phyloP scores from a whole-genome alignment of 1,140 invertebrate species.

The Eulimnadia texana region DNA sequence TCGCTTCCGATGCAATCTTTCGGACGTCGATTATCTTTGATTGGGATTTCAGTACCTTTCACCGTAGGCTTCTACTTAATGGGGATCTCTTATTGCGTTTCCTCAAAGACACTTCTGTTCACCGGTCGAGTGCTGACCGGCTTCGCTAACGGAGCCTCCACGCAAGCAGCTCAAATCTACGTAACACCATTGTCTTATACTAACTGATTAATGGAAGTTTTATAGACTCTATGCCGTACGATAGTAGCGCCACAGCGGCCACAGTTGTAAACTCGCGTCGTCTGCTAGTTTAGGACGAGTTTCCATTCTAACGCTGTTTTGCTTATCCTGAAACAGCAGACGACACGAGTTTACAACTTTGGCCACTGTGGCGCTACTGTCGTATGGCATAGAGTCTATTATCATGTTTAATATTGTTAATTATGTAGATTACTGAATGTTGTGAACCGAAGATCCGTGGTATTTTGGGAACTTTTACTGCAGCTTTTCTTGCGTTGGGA shows the following conservation, averaged over 20 bases:
- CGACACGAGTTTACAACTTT: no score
- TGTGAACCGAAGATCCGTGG: conserved; percentile 50
- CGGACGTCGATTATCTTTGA: conserved; percentile 53
- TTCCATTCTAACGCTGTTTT: no score
- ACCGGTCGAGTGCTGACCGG: conserved; percentile 48
- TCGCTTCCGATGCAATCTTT: conserved; percentile 33
- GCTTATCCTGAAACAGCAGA: no score
- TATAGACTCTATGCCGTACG: no score
- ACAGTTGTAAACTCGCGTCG: no score
- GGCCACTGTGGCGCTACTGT: no score
- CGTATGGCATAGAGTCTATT: neutral
- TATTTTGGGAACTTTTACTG: conserved; percentile 61
- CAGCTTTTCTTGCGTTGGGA: conserved; percentile 58
- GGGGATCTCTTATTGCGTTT: conserved; percentile 34
- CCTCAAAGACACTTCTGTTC: conserved; percentile 30
- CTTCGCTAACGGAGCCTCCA: conserved; percentile 40
- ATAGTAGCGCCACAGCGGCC: no score
- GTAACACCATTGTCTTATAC: conserved; percentile 27
- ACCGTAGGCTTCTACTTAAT: conserved; percentile 52
- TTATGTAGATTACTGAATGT: conserved; percentile 45
- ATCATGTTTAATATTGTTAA: neutral
- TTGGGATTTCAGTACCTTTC: conserved; percentile 47
- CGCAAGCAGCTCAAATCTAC: conserved; percentile 46
- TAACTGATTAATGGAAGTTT: neutral
- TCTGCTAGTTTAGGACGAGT: no score